Base-by-base conservation (phyloP, 2,797 vertebrate genomes). In the Lepilemur septentrionalis region DNA sequence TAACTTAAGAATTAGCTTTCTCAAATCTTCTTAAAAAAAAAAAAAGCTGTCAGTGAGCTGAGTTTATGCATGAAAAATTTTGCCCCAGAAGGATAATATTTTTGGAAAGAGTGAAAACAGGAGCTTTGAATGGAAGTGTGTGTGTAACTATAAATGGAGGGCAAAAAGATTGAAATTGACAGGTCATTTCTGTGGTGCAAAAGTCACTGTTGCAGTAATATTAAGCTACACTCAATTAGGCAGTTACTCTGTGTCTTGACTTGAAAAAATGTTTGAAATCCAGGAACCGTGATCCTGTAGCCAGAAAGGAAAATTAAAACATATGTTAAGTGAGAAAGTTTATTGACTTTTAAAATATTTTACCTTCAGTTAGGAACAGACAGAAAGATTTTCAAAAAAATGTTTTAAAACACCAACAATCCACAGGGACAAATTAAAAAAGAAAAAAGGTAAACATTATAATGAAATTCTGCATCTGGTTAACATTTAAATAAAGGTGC, bases 401-500 rank as follows among this genome's bases (percentile, higher is more conserved):
- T 81, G 59, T 95, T 95, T 95, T 86, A 70, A 96, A 94, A 90
- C 61, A 83, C 52, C 35, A 95, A 63, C 35, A 89, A 79, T 92
- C 94, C 81, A 46, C 57, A 80, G 91, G 81, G 91, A 94, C 61
- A 75, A 87, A 89, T 91, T 67, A 80, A 85, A 91, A 67, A 63
- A 67, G 23, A 69, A 48, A 87, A 87, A 70, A 41, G n/a, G 48
- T 43, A 90, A 95, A 55, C 46, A 81, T 69, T 38, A 17, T 82
- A 89, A 15, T 84, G 95, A 97, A 82, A 97, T 95, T 84, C 95
- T 95, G 97, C 98, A 98, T 98, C 98, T 98, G 98, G 95, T 97
- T 98, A 97, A 98, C 95, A 98, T 98, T 98, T 98, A 96, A 98
- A 97, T 97, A 97, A 98, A 98, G 96, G 92, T 98, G 93, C 96